A percentile compares a stretch with the other conserved stretches of the same genome.
phyloP scores from a whole-genome alignment of 2,888 invertebrate species.

The Rutpela maculata region DNA sequence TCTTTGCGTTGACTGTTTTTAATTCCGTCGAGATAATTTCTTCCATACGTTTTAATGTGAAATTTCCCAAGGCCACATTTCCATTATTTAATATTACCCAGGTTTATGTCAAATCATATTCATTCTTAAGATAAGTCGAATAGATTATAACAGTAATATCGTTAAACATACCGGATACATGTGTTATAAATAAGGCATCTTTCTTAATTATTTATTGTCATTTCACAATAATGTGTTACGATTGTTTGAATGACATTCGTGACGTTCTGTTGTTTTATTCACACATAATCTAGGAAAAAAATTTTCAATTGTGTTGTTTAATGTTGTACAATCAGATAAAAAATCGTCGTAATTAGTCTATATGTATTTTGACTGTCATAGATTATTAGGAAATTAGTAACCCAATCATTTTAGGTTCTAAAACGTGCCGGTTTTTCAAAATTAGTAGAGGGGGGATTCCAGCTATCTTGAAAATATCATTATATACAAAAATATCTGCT shows the following conservation, averaged over 20 bases:
- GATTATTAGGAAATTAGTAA: too few relatives aligned
- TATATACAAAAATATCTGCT: too few relatives aligned
- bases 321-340: not conserved
- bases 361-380: not conserved
- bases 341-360: not conserved
- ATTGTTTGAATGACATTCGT: not conserved
- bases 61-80: conserved; percentile 20
- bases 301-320: not conserved
- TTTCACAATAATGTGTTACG: not conserved
- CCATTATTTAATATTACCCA: conserved; percentile 1
- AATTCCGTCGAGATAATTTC: not conserved
- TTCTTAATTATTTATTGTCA: not conserved
- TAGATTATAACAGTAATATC: not conserved
- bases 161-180: not conserved
- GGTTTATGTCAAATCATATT: not conserved
- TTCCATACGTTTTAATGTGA: not conserved
- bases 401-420: too few relatives aligned
- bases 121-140: not conserved
- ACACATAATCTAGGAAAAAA: not conserved
- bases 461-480: too few relatives aligned
- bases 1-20: not conserved
- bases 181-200: not conserved
- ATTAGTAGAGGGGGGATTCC: too few relatives aligned
- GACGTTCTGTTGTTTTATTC: not conserved
- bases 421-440: too few relatives aligned